Evolutionary conservation across 2,797 vertebrate genomes (phyloP), one percentile per base, ranked within the genome.

Genomic region (Paedocypris micromegethes): DNA sequence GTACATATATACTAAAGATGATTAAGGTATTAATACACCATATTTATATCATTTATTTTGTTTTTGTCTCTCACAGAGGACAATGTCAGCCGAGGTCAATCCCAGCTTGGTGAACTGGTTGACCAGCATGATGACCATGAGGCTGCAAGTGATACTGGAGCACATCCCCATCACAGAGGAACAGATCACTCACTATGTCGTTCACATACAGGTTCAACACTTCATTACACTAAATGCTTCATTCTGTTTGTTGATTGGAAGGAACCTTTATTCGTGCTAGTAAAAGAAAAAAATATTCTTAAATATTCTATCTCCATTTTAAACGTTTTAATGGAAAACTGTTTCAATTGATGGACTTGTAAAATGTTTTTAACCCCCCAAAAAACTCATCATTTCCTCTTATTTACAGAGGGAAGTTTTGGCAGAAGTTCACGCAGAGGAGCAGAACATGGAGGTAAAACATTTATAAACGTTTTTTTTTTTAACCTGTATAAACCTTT

Each of bases 61-160:
- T 23, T 23, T 23, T 1, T 23, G 23, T 23, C 66, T 2, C 23
- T 55, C 77, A 39, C 83, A 97, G 94, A 89, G 92, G 61, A 90
- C 93, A 38, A 93, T 96, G 89, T 95, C 94, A 3, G 91, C 90
- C 2, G 94, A 95, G 60, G 93, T 95, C 68, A 94, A 92, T 66
- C 94, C 94, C 0, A 92, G 91, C 3, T 83, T 97, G 81, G 93
- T 96, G 64, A 94, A 90, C 85, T 97, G 94, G 94, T 90, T 97
- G 87, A 94, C 93, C 64, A 91, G 93, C 47, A 94, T 97, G 91
- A 93, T 97, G 91, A 91, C 92, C 0, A 92, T 95, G 87, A 89
- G 94, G 76, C 89, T 97, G 70, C 93, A 94, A 83, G 92, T 93
- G 54, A 92, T 97, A 6, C 85, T 97, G 79, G 93, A 94, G 75